Evolutionary conservation across 2,888 invertebrate species (phyloP).

Genomic region (Macrophya alboannulata): DNA sequence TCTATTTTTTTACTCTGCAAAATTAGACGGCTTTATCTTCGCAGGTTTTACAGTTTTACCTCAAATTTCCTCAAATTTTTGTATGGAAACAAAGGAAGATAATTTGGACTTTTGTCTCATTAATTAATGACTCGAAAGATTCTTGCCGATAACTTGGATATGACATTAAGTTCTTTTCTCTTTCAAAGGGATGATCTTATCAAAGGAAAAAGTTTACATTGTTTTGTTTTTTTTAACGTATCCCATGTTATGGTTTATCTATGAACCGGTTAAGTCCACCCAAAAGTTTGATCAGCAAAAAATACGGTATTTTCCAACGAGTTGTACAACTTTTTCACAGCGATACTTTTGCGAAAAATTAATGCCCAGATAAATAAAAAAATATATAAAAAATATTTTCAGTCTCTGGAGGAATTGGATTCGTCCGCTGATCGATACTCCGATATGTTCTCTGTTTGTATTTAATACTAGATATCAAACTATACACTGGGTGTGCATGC

Average conservation of each 20-base stretch:
- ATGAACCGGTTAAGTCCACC: background rate
- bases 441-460: background rate
- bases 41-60: background rate
- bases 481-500: background rate
- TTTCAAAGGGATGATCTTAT: background rate
- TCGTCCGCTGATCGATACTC: background rate
- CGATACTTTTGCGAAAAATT: background rate
- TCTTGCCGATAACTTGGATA: background rate
- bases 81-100: background rate
- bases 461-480: background rate
- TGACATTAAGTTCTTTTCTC: background rate
- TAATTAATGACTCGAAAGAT: slow-evolving; percentile 1
- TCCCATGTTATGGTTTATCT: background rate
- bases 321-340: background rate
- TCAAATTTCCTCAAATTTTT: no score
- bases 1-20: background rate
- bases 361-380: background rate
- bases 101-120: background rate
- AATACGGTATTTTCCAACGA: background rate
- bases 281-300: background rate
- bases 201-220: background rate
- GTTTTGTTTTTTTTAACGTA: background rate
- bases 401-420: no score
- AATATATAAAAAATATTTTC: no score
- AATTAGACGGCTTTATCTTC: background rate